A percentile compares a stretch with the other conserved stretches of the same genome.
Conservation (phyloP, 1,140 invertebrate species). For the Penaeus chinensis region DNA sequence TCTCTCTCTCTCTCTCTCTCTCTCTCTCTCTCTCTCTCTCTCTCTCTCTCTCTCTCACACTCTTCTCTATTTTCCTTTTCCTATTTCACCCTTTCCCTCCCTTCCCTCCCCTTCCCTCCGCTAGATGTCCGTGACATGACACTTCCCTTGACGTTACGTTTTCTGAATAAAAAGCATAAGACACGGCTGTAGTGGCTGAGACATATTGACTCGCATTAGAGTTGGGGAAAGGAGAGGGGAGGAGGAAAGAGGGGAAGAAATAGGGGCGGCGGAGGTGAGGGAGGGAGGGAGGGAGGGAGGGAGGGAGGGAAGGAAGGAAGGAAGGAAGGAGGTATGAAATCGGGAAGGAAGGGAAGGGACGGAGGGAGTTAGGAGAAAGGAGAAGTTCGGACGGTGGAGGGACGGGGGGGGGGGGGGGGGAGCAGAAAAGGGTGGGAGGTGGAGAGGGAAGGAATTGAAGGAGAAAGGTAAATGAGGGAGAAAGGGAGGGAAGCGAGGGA, state of each 20-base stretch:
- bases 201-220: too few relatives aligned
- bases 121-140: background rate
- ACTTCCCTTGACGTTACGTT: background rate
- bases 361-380: too few relatives aligned
- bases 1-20: background rate
- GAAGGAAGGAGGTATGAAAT: background rate
- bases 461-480: too few relatives aligned
- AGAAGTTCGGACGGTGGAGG: too few relatives aligned
- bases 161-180: background rate
- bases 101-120: conserved; percentile 3
- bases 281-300: conserved; percentile 10
- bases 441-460: too few relatives aligned
- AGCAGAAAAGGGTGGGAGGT: too few relatives aligned
- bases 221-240: too few relatives aligned
- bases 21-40: background rate
- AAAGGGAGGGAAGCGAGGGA: too few relatives aligned
- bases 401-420: too few relatives aligned
- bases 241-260: background rate
- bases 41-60: background rate
- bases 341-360: too few relatives aligned
- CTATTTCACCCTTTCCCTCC: background rate
- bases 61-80: background rate
- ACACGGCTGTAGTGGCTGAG: too few relatives aligned
- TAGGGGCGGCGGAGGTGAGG: background rate
- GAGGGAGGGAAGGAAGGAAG: background rate